These are phyloP conservation scores for Sebastes variabilis DNA, from an alignment of 2,797 vertebrate genomes.

Conservation along the genomic window DNA sequence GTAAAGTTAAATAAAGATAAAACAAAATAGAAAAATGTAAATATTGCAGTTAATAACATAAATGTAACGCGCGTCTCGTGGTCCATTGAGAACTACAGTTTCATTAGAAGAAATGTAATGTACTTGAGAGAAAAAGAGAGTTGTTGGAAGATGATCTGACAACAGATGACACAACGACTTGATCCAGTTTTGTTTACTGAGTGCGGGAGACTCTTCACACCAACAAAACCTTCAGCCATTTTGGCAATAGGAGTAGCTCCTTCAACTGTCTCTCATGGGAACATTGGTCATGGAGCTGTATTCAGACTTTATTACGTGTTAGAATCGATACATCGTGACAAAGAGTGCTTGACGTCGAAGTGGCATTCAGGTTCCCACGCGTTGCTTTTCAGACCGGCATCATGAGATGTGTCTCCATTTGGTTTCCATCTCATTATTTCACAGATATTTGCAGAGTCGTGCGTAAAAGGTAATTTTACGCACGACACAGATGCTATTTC, in stretches of 20 bases:
- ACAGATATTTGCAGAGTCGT: neutral
- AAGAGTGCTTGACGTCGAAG: neutral
- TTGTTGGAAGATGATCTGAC: neutral
- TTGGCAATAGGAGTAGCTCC: neutral
- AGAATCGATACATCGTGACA: constrained; percentile 41
- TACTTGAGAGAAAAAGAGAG: too few species aligned
- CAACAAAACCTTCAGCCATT: neutral
- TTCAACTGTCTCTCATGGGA: constrained; percentile 30
- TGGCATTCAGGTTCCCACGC: constrained; percentile 41
- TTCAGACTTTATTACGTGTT: constrained; percentile 55
- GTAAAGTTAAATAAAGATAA: too few species aligned
- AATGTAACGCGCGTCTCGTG: neutral
- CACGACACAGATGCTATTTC: too few species aligned
- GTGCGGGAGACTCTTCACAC: fast-evolving
- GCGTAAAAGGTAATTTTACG: too few species aligned
- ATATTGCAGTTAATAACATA: too few species aligned
- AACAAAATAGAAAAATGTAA: too few species aligned
- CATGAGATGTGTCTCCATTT: neutral
- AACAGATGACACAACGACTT: neutral
- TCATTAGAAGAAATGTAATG: neutral
- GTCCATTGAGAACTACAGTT: neutral
- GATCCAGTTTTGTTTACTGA: neutral
- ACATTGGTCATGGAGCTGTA: neutral
- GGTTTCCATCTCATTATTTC: neutral
- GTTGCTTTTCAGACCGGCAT: neutral